Base-by-base conservation (phyloP, 2,888 invertebrate species). In the Augochlorella aurata region DNA sequence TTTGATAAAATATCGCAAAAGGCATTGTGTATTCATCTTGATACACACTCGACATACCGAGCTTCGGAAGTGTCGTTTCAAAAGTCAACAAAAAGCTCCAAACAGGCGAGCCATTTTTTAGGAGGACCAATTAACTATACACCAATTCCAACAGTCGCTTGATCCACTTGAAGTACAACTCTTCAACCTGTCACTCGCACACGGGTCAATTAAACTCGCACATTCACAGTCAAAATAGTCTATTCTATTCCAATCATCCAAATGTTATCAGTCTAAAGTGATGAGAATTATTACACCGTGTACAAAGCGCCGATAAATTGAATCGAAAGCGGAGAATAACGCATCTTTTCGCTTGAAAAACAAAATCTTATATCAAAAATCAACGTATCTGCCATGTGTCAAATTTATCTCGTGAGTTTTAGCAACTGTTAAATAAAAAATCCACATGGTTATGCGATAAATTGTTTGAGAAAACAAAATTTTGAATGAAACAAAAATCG, bases 241-340 rank as follows among this genome's bases (percentile, higher is more conserved):
- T 29, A 61, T 29, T 7, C 61, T 29, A 61, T 61, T 16, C 29
- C 29, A 8, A 29, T 61, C 61, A 29, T 29, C 16, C 3, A 61
- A 61, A 61, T 16, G 61, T 61, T 61, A 61, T 61, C 61, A 61
- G 61, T 24, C 61, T 61, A 14, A 14, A 61, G 29, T 61, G 16
- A 61, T 61, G 16, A 61, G 61, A 61, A 61, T 61, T 16, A 8
- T 8, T 1, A 29, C 14, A 2, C 16, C 29, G 16, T 29, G 2
- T 29, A 54, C 21, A 54, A 21, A 12, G 54, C n/a, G 21, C 14
- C 21, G 12, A 12, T 21, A 5, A 21, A 21, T 5, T 54, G 1
- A 21, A 21, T 21, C 21, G 5, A 14, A 21, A 54, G 21, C 5
- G 21, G n/a, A 21, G 5, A 14, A 5, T 5, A 21, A 21, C 54